A percentile compares a stretch with the other conserved stretches of the same genome.
phyloP scores from a whole-genome alignment of 23 tunicate genomes.

The Trididemnum clinides region DNA sequence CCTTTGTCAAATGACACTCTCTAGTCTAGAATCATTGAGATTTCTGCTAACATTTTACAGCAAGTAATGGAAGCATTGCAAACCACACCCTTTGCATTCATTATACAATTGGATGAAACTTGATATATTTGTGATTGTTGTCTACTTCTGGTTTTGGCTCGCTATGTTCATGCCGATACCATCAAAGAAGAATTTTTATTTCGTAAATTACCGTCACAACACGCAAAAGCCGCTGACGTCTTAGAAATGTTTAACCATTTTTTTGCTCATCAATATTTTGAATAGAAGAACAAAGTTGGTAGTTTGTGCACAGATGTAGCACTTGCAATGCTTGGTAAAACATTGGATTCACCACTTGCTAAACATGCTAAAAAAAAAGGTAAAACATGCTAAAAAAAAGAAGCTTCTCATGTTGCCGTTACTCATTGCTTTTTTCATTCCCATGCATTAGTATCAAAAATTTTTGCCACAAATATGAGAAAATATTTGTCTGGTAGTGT shows the following conservation, averaged over 20 bases:
- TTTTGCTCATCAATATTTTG: background rate
- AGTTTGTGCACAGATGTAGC: constrained; percentile 54
- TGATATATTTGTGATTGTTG: background rate
- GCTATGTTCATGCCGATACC: background rate
- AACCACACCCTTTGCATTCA: background rate
- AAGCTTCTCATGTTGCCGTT: background rate
- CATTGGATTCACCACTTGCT: background rate
- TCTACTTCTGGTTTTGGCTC: constrained; percentile 26
- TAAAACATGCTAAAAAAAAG: too few relatives aligned
- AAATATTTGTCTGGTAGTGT: constrained; percentile 23
- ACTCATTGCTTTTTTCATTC: constrained; percentile 48
- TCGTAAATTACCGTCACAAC: background rate
- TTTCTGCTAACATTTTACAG: background rate
- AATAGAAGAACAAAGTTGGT: constrained; percentile 23
- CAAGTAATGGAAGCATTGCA: background rate
- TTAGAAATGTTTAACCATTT: constrained; percentile 1
- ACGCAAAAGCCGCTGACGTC: too few relatives aligned
- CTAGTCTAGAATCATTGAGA: constrained; percentile 9
- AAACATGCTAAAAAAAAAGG: too few relatives aligned
- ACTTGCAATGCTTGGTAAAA: constrained; percentile 47
- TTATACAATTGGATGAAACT: background rate
- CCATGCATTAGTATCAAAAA: constrained; percentile 24
- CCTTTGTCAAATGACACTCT: constrained; percentile 19
- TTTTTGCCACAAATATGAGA: background rate
- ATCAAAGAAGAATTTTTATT: constrained; percentile 30